Percentiles rank a stretch among this genome's conserved stretches.
Conservation (phyloP, 1,140 invertebrate genomes). For the Saccostrea echinata region DNA sequence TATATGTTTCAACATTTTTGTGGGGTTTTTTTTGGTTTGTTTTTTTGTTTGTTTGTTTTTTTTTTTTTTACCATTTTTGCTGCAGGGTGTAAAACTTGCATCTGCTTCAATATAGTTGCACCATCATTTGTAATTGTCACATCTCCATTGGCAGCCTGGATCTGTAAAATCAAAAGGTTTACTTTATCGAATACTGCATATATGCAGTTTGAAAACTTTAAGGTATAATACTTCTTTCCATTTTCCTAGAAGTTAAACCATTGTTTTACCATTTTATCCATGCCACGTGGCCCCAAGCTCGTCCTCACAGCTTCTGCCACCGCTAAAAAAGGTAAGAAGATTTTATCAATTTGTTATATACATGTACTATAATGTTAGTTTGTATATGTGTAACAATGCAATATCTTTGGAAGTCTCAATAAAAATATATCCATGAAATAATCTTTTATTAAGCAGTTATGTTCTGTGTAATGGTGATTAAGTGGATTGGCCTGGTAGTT, state of each 20-base stretch:
- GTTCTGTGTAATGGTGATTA: no score
- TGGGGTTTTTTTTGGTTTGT: no score
- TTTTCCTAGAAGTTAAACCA: background rate
- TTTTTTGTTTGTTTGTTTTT: no score
- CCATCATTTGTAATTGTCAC: conserved; percentile 99
- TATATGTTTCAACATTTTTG: no score
- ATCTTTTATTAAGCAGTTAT: no score
- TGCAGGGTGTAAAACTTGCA: conserved; percentile 99
- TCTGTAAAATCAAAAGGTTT: conserved; percentile 81
- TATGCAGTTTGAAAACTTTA: background rate
- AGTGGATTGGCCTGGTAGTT: no score
- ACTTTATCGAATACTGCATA: background rate
- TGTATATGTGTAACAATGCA: no score
- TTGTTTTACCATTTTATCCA: conserved; percentile 98
- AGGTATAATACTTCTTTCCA: background rate
- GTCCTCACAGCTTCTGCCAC: conserved; percentile 99
- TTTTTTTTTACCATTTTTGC: conserved; percentile 94
- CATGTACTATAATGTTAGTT: background rate
- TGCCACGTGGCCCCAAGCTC: conserved; percentile 97
- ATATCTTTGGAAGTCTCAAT: no score
- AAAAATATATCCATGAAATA: no score
- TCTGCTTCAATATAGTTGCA: conserved; percentile 99
- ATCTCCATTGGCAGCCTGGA: conserved; percentile 97
- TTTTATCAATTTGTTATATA: background rate
- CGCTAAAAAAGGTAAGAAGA: conserved; percentile 84